A percentile compares a stretch with the other conserved stretches of the same genome.
phyloP scores from a whole-genome alignment of 2,113 vertebrate species.

The Copsychus sechellarum region DNA sequence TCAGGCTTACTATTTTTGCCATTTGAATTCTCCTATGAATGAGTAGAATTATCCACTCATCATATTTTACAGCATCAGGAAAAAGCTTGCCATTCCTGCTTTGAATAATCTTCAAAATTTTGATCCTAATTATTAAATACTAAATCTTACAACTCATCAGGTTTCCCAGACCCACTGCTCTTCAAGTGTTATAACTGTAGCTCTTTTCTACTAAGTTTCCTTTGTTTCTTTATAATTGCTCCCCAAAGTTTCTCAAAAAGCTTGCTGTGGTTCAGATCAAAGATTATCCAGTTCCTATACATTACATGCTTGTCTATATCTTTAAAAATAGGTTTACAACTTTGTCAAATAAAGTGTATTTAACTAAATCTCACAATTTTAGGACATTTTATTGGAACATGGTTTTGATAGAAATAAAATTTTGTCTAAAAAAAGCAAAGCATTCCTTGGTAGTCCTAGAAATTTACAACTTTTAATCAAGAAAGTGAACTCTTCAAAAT shows the following conservation, averaged over 20 bases:
- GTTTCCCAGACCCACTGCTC: neutral
- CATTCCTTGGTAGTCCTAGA: neutral
- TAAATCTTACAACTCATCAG: neutral
- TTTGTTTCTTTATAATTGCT: neutral
- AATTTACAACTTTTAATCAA: neutral
- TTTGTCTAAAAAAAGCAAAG: neutral
- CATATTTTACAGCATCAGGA: neutral
- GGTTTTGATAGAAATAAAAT: neutral
- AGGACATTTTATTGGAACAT: neutral
- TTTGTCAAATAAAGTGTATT: neutral
- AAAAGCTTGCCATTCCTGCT: neutral
- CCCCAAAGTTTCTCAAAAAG: neutral
- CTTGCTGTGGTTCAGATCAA: neutral
- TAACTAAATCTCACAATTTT: neutral
- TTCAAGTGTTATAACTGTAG: neutral
- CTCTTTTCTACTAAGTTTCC: neutral
- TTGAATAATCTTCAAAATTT: neutral
- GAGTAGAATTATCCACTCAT: neutral
- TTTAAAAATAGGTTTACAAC: neutral
- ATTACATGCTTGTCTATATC: neutral
- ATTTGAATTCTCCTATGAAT: neutral
- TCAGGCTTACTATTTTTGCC: neutral
- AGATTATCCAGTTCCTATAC: neutral
- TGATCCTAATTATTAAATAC: neutral
- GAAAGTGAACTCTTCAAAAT: neutral